A percentile compares a stretch with the other conserved stretches of the same genome.
Evolutionary conservation across 1,140 invertebrate species (phyloP).

Genomic region (Lasioglossum albipes): DNA sequence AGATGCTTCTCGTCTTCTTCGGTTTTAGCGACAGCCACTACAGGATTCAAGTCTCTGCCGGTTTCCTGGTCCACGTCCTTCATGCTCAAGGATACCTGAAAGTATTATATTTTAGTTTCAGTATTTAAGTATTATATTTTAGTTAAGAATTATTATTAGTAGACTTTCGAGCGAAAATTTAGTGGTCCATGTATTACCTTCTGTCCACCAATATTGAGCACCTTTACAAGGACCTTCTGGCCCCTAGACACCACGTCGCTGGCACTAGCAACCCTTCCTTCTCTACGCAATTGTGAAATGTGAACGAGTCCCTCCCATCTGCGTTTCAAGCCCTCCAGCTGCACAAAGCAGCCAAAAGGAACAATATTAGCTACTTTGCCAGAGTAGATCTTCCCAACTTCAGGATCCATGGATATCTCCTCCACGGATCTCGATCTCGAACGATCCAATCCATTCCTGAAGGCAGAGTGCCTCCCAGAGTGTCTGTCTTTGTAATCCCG

Average conservation of each 20-base stretch:
- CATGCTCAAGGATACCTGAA: conserved; percentile 92
- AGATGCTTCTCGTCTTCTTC: conserved; percentile 85
- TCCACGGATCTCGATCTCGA: conserved; percentile 69
- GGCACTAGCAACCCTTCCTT: conserved; percentile 96
- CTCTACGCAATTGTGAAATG: conserved; percentile 95
- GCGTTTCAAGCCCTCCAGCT: conserved; percentile 93
- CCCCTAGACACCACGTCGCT: conserved; percentile 95
- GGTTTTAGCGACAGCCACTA: conserved; percentile 70
- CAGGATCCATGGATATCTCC: conserved; percentile 77
- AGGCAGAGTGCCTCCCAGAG: conserved; percentile 38
- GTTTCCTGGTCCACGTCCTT: conserved; percentile 98
- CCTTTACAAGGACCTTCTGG: conserved; percentile 93
- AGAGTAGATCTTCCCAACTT: conserved; percentile 89
- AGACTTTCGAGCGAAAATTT: not conserved
- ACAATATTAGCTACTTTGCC: conserved; percentile 98
- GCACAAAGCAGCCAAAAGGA: conserved; percentile 98
- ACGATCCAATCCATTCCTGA: conserved; percentile 37
- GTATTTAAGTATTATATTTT: conserved; percentile 16
- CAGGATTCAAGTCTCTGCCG: conserved; percentile 96
- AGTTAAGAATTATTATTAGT: conserved; percentile 8
- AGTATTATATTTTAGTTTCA: conserved; percentile 15
- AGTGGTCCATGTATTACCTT: conserved; percentile 84
- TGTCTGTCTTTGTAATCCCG: conserved; percentile 56
- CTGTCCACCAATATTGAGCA: conserved; percentile 93
- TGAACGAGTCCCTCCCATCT: conserved; percentile 98